Base-by-base conservation (phyloP, 2,113 vertebrate genomes). In the Carassius carassius region DNA sequence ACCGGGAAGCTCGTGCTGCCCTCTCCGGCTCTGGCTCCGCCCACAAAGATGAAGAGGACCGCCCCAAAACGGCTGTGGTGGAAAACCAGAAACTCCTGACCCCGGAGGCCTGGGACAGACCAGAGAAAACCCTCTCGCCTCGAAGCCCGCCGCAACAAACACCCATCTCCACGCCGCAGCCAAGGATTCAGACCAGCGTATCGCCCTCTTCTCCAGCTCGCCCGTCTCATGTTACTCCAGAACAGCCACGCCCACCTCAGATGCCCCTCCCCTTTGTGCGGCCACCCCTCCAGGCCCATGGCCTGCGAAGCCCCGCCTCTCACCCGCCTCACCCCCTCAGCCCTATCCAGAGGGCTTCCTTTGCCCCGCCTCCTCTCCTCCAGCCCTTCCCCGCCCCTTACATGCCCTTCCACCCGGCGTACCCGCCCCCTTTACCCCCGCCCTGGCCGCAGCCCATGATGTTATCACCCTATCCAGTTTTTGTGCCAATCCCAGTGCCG, bases 1-100 rank as follows among this genome's bases (percentile, higher is more conserved):
- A 99, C 94, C 94, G 97, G 94, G 98, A 99, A 91, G 97, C 98
- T 84, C 97, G 97, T 87, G 97, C 98, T 88, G 97, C 97, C 86
- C 98, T 99, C 91, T 97, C 96, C 92, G 94, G 70, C 9, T 49
- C 67, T 2, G 17, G 17, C 19, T 58, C 56, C 19, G 8, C 56
- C 56, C 56, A 58, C 90, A 94, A 93, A 89, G 92, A 96, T 35
- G 97, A 98, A 87, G 97, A 95, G 90, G 95, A 95, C 93, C 90
- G 93, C 87, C 96, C 97, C 90, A 91, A 94, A 91, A 89, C 91
- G 78, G 93, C 92, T 19, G 41, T 21, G 17, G 95, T 96, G 90
- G 86, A 89, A 23, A 74, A 44, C 47, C 97, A 97, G 92, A 92
- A 92, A 44, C 95, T 99, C 91, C 95, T 99, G 92, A 99, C 98